Conservation (phyloP, 2,113 vertebrate genomes). For the Bubo blakistoni region DNA sequence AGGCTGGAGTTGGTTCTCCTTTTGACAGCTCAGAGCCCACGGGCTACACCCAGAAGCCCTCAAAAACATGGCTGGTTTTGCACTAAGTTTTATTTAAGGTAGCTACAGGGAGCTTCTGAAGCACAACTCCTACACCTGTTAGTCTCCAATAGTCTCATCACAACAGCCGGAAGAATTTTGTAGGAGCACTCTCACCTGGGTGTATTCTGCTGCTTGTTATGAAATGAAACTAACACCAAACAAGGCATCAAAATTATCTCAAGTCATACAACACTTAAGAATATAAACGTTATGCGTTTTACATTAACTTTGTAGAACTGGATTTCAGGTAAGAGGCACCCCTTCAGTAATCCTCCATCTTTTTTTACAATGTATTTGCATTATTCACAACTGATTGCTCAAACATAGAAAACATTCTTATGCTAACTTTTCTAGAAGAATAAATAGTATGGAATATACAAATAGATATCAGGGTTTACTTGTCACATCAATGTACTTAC, state of each 20-base stretch:
- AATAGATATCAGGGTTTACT: not conserved
- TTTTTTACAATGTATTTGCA: not conserved
- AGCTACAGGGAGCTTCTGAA: not conserved
- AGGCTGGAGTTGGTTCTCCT: not conserved
- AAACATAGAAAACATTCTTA: not conserved
- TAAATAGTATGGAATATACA: not conserved
- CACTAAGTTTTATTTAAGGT: not conserved
- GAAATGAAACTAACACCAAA: not conserved
- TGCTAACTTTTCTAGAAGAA: not conserved
- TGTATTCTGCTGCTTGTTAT: not conserved
- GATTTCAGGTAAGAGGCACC: not conserved
- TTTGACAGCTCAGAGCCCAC: accelerated
- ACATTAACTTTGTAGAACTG: not conserved
- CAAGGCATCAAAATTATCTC: not conserved
- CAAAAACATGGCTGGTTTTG: accelerated
- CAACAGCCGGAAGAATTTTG: not conserved
- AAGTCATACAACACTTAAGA: not conserved
- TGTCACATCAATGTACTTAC: not conserved
- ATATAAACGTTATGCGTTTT: not conserved
- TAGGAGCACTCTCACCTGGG: not conserved
- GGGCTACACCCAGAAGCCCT: not conserved
- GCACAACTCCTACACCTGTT: not conserved
- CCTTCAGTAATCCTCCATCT: not conserved
- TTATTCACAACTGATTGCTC: not conserved
- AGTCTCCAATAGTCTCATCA: not conserved